Evolutionary conservation across 2,888 invertebrate genomes (phyloP).

Genomic region (Ophraella communa): DNA sequence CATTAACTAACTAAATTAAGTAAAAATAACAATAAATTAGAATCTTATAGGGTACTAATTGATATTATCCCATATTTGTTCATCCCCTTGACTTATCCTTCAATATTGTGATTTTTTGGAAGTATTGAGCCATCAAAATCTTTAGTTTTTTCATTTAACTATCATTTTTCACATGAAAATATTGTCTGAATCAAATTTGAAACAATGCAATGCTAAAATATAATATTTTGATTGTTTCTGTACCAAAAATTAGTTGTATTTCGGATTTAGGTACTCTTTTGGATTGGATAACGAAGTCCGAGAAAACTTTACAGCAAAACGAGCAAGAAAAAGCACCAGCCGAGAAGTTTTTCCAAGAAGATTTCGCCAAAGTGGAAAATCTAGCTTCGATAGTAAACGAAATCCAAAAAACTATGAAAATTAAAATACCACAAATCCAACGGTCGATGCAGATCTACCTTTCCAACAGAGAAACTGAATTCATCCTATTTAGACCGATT

Average conservation of each 20-base stretch:
- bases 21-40: too few species aligned
- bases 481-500: constrained; percentile 93
- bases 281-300: constrained; percentile 62
- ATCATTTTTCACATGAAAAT: too few species aligned
- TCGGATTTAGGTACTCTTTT: constrained; percentile 38
- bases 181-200: too few species aligned
- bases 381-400: constrained; percentile 77
- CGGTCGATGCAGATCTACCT: constrained; percentile 93
- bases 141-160: too few species aligned
- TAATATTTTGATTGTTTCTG: neutral
- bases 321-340: constrained; percentile 33
- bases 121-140: too few species aligned
- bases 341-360: constrained; percentile 52
- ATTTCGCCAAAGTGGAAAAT: constrained; percentile 72
- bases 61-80: too few species aligned
- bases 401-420: constrained; percentile 79
- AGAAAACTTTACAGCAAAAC: constrained; percentile 41
- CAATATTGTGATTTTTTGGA: too few species aligned
- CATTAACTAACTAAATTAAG: too few species aligned
- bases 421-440: constrained; percentile 80
- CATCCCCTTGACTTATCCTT: too few species aligned
- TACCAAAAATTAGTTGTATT: neutral
- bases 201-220: neutral
- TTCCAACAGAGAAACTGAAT: constrained; percentile 96
- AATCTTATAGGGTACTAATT: too few species aligned